Percentiles rank a stretch among this genome's conserved stretches.
Conservation (phyloP, 35 echinoderm and acorn worm species). For the Stichopus chloronotus region DNA sequence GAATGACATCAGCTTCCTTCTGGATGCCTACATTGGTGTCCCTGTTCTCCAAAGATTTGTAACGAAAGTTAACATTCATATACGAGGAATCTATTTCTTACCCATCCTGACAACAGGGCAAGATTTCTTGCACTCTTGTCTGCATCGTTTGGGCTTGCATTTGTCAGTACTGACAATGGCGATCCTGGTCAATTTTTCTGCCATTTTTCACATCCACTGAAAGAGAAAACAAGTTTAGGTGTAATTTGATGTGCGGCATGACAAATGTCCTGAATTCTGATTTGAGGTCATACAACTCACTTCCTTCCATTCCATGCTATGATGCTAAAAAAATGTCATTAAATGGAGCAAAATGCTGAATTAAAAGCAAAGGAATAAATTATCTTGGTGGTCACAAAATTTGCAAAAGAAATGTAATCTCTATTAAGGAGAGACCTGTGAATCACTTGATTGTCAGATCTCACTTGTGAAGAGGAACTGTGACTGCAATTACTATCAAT, state of each 20-base stretch:
- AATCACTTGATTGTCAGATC: no score
- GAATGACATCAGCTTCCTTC: no score
- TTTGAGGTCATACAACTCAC: no score
- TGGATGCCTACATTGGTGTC: background rate
- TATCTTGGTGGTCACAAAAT: no score
- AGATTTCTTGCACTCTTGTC: slow-evolving; percentile 95
- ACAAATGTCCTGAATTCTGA: background rate
- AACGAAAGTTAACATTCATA: background rate
- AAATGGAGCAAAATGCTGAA: no score
- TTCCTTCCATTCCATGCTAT: no score
- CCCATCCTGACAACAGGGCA: slow-evolving; percentile 98
- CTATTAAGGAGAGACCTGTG: no score
- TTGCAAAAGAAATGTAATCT: no score
- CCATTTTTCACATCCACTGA: slow-evolving; percentile 48
- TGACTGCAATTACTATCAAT: no score
- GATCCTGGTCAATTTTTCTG: slow-evolving; percentile 86
- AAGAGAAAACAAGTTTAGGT: background rate
- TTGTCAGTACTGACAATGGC: slow-evolving; percentile 99
- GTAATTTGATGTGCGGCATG: background rate
- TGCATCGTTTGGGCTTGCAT: slow-evolving; percentile 98
- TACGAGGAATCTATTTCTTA: slow-evolving; percentile 36
- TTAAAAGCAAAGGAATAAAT: no score
- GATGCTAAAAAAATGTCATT: no score
- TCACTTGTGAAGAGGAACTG: no score
- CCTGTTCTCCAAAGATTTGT: background rate